Percentiles rank a stretch among this genome's conserved stretches.
Evolutionary conservation across 2,888 invertebrate genomes (phyloP).

Genomic region (Artemia sp.): DNA sequence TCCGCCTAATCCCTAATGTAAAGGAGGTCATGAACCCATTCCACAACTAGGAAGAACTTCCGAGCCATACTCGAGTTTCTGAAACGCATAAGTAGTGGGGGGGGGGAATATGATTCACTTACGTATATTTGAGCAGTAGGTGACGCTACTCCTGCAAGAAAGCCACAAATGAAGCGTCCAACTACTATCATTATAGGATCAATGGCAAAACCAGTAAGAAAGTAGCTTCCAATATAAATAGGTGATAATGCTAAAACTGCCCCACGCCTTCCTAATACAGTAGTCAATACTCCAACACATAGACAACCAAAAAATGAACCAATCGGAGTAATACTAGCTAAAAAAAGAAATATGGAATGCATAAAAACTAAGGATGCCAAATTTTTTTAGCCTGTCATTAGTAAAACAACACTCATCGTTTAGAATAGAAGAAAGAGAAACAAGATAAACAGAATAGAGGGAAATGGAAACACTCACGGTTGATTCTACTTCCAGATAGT

Average conservation of each 20-base stretch:
- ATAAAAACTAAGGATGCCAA: too few species aligned
- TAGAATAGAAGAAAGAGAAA: too few species aligned
- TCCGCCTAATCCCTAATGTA: too few species aligned
- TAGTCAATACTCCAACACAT: not conserved
- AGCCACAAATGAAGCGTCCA: not conserved
- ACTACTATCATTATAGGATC: not conserved
- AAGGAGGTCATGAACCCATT: too few species aligned
- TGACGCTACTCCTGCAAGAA: not conserved
- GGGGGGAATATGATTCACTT: not conserved
- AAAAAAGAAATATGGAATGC: not conserved
- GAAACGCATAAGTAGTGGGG: too few species aligned
- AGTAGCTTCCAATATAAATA: not conserved
- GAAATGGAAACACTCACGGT: too few species aligned
- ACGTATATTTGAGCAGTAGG: not conserved
- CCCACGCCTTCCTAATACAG: not conserved
- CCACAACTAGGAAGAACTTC: too few species aligned
- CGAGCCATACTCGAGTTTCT: too few species aligned
- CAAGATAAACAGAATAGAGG: too few species aligned
- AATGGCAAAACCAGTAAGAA: not conserved
- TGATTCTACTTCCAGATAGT: too few species aligned
- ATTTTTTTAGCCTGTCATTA: too few species aligned
- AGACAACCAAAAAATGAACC: not conserved
- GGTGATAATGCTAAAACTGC: not conserved
- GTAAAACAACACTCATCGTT: too few species aligned
- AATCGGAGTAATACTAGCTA: not conserved